Percentiles rank a stretch among this genome's conserved stretches.
These are phyloP conservation scores for Nestor notabilis DNA, from an alignment of 2,113 vertebrate genomes.

Conservation along the genomic window DNA sequence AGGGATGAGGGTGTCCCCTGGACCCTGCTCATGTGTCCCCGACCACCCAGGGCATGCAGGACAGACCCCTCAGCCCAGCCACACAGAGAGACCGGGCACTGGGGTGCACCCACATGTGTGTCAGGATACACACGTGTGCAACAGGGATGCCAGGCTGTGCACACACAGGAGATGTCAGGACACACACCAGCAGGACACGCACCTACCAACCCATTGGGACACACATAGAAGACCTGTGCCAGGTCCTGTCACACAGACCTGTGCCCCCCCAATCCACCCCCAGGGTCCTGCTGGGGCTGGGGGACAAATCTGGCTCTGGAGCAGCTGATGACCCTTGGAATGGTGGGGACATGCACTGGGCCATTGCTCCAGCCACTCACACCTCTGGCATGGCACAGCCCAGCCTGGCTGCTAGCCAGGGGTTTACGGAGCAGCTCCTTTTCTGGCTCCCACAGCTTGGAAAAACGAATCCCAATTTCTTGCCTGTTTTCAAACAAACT, in stretches of 20 bases:
- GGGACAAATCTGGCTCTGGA: neutral
- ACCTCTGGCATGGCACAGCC: neutral
- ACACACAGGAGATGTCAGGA: fast-evolving
- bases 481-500: slow-evolving; percentile 25
- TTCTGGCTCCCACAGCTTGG: neutral
- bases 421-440: neutral
- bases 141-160: fast-evolving
- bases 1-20: neutral
- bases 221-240: fast-evolving
- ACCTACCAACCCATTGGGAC: neutral
- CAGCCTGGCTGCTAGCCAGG: neutral
- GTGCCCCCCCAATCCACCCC: too few relatives aligned
- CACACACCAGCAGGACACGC: neutral
- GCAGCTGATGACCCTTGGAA: neutral
- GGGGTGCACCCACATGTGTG: fast-evolving
- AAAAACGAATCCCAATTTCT: neutral
- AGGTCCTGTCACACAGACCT: neutral
- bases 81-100: fast-evolving
- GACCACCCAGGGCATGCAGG: neutral
- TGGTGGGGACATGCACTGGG: fast-evolving
- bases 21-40: neutral
- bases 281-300: fast-evolving
- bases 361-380: neutral
- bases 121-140: fast-evolving
- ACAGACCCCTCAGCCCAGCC: neutral